Conservation (phyloP, 2,888 invertebrate species). For the Chloroclysta siterata region DNA sequence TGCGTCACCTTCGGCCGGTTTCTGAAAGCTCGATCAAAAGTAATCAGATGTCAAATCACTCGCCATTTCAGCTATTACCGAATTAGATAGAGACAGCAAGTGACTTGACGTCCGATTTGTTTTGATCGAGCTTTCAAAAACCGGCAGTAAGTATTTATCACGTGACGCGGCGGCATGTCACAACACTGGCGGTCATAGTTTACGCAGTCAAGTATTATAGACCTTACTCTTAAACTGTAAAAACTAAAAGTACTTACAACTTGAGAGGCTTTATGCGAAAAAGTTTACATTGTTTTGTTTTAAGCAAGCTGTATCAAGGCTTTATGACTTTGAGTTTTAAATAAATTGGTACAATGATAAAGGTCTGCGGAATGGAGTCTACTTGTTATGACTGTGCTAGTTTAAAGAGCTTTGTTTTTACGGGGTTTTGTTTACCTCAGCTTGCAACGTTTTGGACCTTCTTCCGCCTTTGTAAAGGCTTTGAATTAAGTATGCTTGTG, state of each 20-base stretch:
- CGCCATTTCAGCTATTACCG: no score
- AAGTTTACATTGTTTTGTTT: constrained; percentile 56
- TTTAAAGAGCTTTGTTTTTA: constrained; percentile 29
- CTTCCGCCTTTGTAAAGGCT: constrained; percentile 17
- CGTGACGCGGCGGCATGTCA: background rate
- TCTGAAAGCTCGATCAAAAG: no score
- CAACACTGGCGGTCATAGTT: constrained; percentile 7
- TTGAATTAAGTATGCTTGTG: constrained; percentile 16
- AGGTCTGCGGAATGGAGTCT: constrained; percentile 32
- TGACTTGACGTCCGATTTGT: no score
- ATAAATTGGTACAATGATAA: constrained; percentile 38
- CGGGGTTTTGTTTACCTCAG: constrained; percentile 23
- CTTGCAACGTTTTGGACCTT: constrained; percentile 18
- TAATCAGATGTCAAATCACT: no score
- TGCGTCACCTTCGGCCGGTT: no score
- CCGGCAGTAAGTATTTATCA: no score
- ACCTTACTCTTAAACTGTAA: constrained; percentile 50
- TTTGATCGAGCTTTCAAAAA: no score
- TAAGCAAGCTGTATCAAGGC: constrained; percentile 38
- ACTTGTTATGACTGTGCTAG: constrained; percentile 29
- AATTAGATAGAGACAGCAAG: no score
- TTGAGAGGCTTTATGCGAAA: constrained; percentile 51
- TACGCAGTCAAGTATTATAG: constrained; percentile 20
- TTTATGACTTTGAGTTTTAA: constrained; percentile 40
- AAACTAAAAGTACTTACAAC: constrained; percentile 55